These are phyloP conservation scores for Phaonia tiefii DNA, from an alignment of 2,888 invertebrate species.

Conservation along the genomic window DNA sequence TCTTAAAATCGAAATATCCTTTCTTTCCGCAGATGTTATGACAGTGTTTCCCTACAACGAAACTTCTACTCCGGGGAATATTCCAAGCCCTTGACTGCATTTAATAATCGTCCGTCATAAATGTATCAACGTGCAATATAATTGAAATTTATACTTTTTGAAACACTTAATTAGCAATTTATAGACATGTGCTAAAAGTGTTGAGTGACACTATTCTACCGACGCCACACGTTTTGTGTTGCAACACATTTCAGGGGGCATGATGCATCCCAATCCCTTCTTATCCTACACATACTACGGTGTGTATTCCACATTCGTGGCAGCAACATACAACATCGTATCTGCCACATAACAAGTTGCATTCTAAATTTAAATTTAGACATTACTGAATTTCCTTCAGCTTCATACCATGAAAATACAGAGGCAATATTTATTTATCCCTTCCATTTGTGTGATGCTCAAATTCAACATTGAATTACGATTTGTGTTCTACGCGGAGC, in stretches of 20 bases:
- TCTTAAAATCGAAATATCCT: too few relatives aligned
- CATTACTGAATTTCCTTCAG: conserved; percentile 25
- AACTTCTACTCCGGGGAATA: too few relatives aligned
- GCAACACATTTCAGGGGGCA: conserved; percentile 9
- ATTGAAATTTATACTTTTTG: conserved; percentile 56
- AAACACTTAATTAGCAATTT: conserved; percentile 68
- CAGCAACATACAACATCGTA: not conserved
- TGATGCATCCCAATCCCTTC: not conserved
- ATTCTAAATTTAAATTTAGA: conserved; percentile 63
- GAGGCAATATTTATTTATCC: conserved; percentile 14
- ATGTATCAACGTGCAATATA: conserved; percentile 54
- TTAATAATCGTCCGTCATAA: conserved; percentile 52
- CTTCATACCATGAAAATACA: not conserved
- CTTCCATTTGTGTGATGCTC: not conserved
- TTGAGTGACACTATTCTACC: conserved; percentile 63
- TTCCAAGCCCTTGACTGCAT: conserved; percentile 12
- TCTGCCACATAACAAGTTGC: conserved; percentile 61
- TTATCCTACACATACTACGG: too few relatives aligned
- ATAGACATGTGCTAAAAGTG: conserved; percentile 60
- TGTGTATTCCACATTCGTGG: not conserved
- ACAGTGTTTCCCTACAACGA: too few relatives aligned
- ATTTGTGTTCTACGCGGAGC: conserved; percentile 25
- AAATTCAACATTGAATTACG: conserved; percentile 30
- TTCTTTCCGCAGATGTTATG: too few relatives aligned
- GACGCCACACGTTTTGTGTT: conserved; percentile 52